Percentiles rank a stretch among this genome's conserved stretches.
phyloP scores from a whole-genome alignment of 2,113 vertebrate species.

The Agapornis roseicollis region DNA sequence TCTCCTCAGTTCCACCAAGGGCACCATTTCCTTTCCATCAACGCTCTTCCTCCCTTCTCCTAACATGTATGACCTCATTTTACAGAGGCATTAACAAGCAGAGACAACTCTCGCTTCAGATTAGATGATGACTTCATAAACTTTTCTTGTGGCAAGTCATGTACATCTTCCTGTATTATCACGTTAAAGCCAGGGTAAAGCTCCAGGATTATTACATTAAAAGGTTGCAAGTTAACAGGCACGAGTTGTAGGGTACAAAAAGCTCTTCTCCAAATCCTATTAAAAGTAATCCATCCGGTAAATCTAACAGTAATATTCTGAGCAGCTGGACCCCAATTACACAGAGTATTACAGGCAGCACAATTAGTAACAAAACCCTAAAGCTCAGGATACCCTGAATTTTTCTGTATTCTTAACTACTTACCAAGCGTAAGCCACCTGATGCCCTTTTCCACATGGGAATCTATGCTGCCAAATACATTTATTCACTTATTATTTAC shows the following conservation, averaged over 20 bases:
- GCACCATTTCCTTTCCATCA: background rate
- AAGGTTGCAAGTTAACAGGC: slow-evolving; percentile 13
- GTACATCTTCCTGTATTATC: background rate
- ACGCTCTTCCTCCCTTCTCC: background rate
- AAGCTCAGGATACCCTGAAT: background rate
- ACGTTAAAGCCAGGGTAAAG: background rate
- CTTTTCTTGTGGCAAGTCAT: background rate
- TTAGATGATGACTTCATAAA: background rate
- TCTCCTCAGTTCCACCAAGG: background rate
- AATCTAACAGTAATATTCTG: slow-evolving; percentile 1
- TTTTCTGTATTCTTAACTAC: background rate
- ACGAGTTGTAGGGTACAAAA: background rate
- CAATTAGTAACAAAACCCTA: background rate
- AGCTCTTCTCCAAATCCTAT: slow-evolving; percentile 34
- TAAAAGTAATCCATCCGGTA: slow-evolving; percentile 29
- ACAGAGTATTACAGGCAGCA: background rate
- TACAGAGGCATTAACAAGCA: background rate
- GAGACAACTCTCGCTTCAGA: background rate
- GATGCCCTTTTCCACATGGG: background rate
- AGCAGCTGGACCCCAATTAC: slow-evolving; percentile 51
- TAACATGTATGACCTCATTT: background rate
- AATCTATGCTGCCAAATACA: background rate
- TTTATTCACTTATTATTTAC: background rate
- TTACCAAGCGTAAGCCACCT: background rate
- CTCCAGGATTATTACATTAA: slow-evolving; percentile 25